These are phyloP conservation scores for Mus musculus DNA, from an alignment of 2,113 vertebrate species.

Conservation along the genomic window DNA sequence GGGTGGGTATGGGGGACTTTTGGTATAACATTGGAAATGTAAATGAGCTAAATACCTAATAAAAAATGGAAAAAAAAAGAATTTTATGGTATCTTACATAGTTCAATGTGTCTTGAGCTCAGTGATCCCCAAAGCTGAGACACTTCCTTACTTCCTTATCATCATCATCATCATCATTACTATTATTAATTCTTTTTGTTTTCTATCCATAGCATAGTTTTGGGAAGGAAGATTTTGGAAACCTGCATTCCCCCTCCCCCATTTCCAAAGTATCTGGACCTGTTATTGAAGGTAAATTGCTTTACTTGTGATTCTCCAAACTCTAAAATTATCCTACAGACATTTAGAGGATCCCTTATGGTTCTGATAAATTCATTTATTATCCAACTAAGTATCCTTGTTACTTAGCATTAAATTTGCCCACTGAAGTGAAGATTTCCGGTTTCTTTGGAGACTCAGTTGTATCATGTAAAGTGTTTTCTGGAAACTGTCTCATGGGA, in stretches of 20 bases:
- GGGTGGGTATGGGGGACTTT: too few relatives aligned
- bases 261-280: neutral
- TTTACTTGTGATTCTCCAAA: neutral
- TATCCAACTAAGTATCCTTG: neutral
- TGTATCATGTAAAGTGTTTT: too few relatives aligned
- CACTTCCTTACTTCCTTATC: neutral
- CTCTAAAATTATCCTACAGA: neutral
- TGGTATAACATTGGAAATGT: too few relatives aligned
- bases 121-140: neutral
- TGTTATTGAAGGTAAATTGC: neutral
- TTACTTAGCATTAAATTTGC: neutral
- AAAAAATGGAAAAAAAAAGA: too few relatives aligned
- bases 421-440: neutral
- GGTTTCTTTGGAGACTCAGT: too few relatives aligned
- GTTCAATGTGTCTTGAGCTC: neutral
- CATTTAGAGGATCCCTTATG: neutral
- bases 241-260: neutral
- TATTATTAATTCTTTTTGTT: too few relatives aligned
- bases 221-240: neutral
- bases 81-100: neutral
- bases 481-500: too few relatives aligned
- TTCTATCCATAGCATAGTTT: neutral
- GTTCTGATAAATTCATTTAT: slow-evolving; percentile 32
- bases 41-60: too few relatives aligned
- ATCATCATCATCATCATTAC: too few relatives aligned